Base-by-base conservation (phyloP, 2,113 vertebrate genomes). In the Trematomus loennbergii region DNA sequence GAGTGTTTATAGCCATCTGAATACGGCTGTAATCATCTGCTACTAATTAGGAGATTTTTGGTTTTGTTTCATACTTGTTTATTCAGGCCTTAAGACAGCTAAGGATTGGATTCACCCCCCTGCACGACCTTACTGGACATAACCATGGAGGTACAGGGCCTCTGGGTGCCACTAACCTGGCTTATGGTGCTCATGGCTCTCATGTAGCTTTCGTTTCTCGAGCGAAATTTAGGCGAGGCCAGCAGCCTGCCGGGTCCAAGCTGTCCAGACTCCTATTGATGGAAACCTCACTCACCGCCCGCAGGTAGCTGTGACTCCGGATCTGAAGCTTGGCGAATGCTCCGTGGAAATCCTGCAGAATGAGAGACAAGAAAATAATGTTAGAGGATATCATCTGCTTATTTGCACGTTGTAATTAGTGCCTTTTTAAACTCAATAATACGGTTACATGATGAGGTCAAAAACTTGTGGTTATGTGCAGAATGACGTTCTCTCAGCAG, bases 121-220 rank as follows among this genome's bases (percentile, higher is more conserved):
- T 81, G 67, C 81, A 76, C 46, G 12, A 55, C 75, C 75, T 72
- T 64, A 45, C 53, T 66, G 69, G 73, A 81, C 54, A 50, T 62
- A 71, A 45, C 20, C 52, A 12, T 53, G 45, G 57, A 82, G 78
- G 68, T 57, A 62, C 53, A 65, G 74, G 62, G 68, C 69, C 70
- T 33, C 22, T 57, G 69, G 67, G 69, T 63, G 80, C 78, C 82
- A 90, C 97, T 92, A 89, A 99, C 97, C 97, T 99, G 98, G 88
- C 98, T 99, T 91, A 99, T 99, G 94, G 98, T 99, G 93, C 98
- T 99, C 98, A 99, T 99, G 90, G 98, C 98, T 89, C 98, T 95
- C 98, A 99, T 99, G 95, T 99, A 99, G 95, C 98, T 99, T 89
- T 99, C 98, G 0, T 99, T 99, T 91, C 98, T 95, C 72, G 98